Evolutionary conservation across 2,113 vertebrate species (phyloP), one percentile per base, ranked within the genome.

Genomic region (Lycocorax pyrrhopterus): DNA sequence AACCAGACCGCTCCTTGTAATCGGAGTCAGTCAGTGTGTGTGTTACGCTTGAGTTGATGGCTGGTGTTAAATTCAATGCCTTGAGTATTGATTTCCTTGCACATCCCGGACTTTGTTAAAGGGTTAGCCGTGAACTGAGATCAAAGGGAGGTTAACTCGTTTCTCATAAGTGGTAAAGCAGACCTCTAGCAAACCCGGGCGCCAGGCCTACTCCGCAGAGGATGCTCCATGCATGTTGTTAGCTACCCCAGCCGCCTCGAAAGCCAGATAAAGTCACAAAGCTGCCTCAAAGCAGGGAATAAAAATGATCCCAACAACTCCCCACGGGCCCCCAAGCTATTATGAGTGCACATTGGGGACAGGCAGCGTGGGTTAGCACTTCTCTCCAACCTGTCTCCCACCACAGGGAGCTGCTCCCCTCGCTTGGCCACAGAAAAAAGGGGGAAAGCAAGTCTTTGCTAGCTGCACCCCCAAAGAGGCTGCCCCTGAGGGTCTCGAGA

Each of bases 111-210:
- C 97, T 97, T 97, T 97, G 97, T 97, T 97, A 97, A 96, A 97
- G 96, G 96, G 95, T 96, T 96, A 96, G 95, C 95, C 5, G 55
- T 96, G 94, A 96, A 97, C 95, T 4, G 91, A 97, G 97, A 97
- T 98, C 97, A 97, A 97, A 98, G 92, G 91, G 93, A 98, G 96
- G 97, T 97, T 97, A 98, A 96, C 97, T 97, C 41, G 95, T 94
- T 96, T 94, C 97, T 97, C 83, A 0, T 93, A 96, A 96, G 96
- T 89, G 96, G 95, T 92, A 96, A 96, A 96, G 91, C 95, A 96
- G 94, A 96, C 89, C 96, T 94, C 95, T 92, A 94, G 96, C 94
- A 96, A 95, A 91, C 94, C 76, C 6, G 3, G 83, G 94, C 63
- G 13, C 72, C 7, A 10, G 81, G 94, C 71, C 83, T 95, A 62